Evolutionary conservation across 2,113 vertebrate species (phyloP).

Genomic region (Seriola quinqueradiata): DNA sequence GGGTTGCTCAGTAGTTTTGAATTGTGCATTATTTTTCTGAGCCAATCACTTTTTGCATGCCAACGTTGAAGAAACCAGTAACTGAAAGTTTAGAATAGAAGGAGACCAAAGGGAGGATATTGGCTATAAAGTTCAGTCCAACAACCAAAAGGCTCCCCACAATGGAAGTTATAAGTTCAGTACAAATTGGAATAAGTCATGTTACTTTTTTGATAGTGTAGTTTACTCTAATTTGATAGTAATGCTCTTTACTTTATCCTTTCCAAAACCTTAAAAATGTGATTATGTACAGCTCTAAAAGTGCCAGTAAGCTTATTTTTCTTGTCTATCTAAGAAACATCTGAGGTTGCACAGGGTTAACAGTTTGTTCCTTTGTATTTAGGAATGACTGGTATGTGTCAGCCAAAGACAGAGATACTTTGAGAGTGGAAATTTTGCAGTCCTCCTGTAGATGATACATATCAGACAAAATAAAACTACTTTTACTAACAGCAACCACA

Average conservation of each 20-base stretch:
- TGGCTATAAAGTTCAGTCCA: conserved; percentile 8
- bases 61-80: conserved; percentile 11
- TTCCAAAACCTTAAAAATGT: background rate
- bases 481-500: conserved; percentile 28
- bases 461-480: conserved; percentile 36
- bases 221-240: too few relatives aligned
- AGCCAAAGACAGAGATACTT: conserved; percentile 61
- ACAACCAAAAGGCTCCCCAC: background rate
- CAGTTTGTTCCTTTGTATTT: conserved; percentile 67
- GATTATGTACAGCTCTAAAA: background rate
- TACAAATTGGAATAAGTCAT: background rate
- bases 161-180: background rate
- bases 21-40: conserved; percentile 31
- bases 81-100: conserved; percentile 13
- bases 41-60: conserved; percentile 14
- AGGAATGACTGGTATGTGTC: conserved; percentile 77
- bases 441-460: conserved; percentile 41
- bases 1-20: conserved; percentile 8
- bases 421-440: conserved; percentile 45
- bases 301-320: background rate
- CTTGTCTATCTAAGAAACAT: conserved; percentile 42
- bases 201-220: background rate
- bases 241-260: background rate
- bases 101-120: background rate
- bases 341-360: conserved; percentile 68